Conservation (phyloP, 2,113 vertebrate species). For the Lepisosteus oculatus region DNA sequence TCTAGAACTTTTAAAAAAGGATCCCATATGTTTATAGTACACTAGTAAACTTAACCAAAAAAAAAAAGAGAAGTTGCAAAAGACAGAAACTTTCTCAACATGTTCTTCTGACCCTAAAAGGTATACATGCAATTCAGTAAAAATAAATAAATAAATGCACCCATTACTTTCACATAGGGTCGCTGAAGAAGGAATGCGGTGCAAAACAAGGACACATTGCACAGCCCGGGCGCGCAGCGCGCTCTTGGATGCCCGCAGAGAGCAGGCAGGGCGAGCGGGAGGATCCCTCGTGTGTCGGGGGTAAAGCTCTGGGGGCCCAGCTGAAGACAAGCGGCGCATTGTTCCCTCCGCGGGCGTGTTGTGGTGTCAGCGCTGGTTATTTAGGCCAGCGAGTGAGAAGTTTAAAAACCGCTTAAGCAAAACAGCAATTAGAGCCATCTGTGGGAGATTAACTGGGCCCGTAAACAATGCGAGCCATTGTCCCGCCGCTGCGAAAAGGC, state of each 20-base stretch:
- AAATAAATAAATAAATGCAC: too few species aligned
- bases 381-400: slow-evolving; percentile 61
- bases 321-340: slow-evolving; percentile 57
- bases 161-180: too few species aligned
- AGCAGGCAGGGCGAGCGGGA: slow-evolving; percentile 13
- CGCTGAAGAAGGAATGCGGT: slow-evolving; percentile 5
- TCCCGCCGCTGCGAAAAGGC: slow-evolving; percentile 42
- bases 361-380: slow-evolving; percentile 37
- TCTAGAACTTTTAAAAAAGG: too few species aligned
- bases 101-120: too few species aligned
- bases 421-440: slow-evolving; percentile 74
- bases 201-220: slow-evolving; percentile 9
- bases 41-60: too few species aligned
- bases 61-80: too few species aligned
- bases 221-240: too few species aligned
- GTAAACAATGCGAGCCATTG: slow-evolving; percentile 64
- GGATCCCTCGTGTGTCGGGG: slow-evolving; percentile 36
- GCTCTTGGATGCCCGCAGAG: neutral
- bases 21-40: too few species aligned
- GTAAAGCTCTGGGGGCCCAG: slow-evolving; percentile 32
- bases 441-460: slow-evolving; percentile 50
- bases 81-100: too few species aligned
- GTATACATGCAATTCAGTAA: too few species aligned
- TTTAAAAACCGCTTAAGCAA: slow-evolving; percentile 80
- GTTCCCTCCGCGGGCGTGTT: slow-evolving; percentile 50